A percentile compares a stretch with the other conserved stretches of the same genome.
phyloP scores from a whole-genome alignment of 2,797 vertebrate species.

The Odontamblyopus rebecca region DNA sequence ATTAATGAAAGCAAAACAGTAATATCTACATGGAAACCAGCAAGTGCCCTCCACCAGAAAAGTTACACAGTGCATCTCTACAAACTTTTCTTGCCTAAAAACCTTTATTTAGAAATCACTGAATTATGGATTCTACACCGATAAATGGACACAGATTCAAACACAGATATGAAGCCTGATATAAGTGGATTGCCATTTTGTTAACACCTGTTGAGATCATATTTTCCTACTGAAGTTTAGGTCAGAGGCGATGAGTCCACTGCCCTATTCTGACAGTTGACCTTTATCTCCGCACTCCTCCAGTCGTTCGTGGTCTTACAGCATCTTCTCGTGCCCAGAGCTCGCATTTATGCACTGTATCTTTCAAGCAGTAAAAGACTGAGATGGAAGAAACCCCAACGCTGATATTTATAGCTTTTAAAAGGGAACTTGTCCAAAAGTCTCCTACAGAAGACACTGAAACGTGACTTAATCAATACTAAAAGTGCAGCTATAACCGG shows the following conservation, averaged over 20 bases:
- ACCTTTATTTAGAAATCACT: conserved; percentile 3
- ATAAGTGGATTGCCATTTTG: conserved; percentile 40
- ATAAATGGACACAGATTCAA: conserved; percentile 9
- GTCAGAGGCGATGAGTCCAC: conserved; percentile 63
- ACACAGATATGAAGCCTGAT: conserved; percentile 29
- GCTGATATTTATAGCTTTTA: conserved; percentile 9
- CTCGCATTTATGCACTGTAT: conserved; percentile 4
- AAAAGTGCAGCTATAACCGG: conserved; percentile 13
- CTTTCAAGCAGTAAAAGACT: background rate
- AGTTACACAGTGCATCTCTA: background rate
- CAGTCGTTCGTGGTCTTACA: conserved; percentile 40
- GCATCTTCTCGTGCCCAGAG: conserved; percentile 23
- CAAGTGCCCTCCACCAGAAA: no score
- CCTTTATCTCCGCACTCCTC: conserved; percentile 71
- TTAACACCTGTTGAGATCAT: conserved; percentile 65
- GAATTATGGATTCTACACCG: background rate
- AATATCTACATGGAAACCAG: no score
- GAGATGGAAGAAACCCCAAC: background rate
- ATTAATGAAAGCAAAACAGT: no score
- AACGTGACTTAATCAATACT: conserved; percentile 11
- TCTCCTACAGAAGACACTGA: background rate
- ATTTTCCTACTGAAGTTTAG: conserved; percentile 63
- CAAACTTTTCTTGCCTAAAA: background rate
- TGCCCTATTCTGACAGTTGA: conserved; percentile 63
- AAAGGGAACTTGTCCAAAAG: conserved; percentile 4